These are phyloP conservation scores for Halyomorpha halys DNA, from an alignment of 1,140 invertebrate species.

Conservation along the genomic window DNA sequence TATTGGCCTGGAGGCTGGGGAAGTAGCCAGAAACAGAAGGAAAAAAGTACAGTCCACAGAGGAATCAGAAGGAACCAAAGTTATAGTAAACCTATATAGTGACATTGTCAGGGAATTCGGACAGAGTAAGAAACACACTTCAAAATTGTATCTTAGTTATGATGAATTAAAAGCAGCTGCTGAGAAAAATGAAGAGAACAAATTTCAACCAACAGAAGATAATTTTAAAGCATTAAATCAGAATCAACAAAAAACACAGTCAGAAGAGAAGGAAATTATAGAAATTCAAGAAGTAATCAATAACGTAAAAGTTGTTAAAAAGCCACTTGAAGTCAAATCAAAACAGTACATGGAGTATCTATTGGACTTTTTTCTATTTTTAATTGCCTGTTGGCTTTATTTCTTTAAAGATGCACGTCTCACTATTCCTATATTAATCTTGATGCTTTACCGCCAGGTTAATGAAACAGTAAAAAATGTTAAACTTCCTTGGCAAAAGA, in stretches of 20 bases:
- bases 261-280: not conserved
- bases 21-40: conserved; percentile 28
- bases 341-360: conserved; percentile 29
- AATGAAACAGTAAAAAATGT: conserved; percentile 43
- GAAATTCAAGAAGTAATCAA: not conserved
- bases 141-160: conserved; percentile 47
- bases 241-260: too few relatives aligned
- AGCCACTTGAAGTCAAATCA: conserved; percentile 19
- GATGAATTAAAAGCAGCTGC: conserved; percentile 51
- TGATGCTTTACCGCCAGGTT: conserved; percentile 63
- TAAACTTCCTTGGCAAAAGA: not conserved
- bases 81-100: conserved; percentile 66
- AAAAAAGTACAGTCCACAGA: conserved; percentile 3
- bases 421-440: conserved; percentile 59
- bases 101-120: conserved; percentile 63
- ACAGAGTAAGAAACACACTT: conserved; percentile 41
- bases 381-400: conserved; percentile 65
- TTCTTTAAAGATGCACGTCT: conserved; percentile 64
- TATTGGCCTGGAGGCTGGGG: conserved; percentile 25
- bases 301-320: conserved; percentile 1
- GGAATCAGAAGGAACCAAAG: conserved; percentile 39
- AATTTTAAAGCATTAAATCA: not conserved
- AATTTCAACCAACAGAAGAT: not conserved
- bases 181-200: conserved; percentile 32
- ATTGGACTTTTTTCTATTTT: conserved; percentile 29